Evolutionary conservation across 2,888 invertebrate species (phyloP).

Genomic region (Plebejus argus): DNA sequence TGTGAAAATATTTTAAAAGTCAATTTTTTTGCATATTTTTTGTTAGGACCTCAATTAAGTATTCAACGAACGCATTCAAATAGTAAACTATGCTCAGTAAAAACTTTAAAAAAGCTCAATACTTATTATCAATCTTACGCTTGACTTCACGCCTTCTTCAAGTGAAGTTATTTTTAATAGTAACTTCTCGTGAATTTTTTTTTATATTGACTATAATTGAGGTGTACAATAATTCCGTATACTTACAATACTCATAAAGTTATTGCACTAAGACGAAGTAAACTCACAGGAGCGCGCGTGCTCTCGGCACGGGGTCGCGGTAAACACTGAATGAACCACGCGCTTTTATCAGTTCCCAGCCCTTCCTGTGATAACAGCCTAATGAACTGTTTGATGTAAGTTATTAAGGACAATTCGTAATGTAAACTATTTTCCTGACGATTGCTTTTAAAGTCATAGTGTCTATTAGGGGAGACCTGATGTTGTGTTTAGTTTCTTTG

Average conservation of each 20-base stretch:
- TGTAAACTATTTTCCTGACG: neutral
- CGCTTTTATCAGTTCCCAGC: constrained; percentile 51
- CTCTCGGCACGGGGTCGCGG: constrained; percentile 56
- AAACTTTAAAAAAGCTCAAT: no score
- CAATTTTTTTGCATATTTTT: no score
- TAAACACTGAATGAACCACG: constrained; percentile 67
- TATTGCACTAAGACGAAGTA: neutral
- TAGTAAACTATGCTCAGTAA: no score
- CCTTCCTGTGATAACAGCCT: constrained; percentile 68
- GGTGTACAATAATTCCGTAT: neutral
- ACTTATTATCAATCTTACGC: no score
- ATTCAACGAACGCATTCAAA: no score
- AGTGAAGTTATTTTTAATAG: no score
- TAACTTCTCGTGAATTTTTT: neutral
- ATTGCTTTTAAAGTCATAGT: neutral
- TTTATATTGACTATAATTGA: no score
- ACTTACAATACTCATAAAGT: constrained; percentile 15
- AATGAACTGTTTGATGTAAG: constrained; percentile 36
- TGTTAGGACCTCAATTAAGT: no score
- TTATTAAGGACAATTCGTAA: neutral
- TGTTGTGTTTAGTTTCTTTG: no score
- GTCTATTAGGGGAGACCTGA: neutral
- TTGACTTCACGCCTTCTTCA: no score
- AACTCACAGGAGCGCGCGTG: constrained; percentile 48
- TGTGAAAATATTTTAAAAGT: no score